Base-by-base conservation (phyloP, 2,113 vertebrate species). In the Muntiacus muntjak region DNA sequence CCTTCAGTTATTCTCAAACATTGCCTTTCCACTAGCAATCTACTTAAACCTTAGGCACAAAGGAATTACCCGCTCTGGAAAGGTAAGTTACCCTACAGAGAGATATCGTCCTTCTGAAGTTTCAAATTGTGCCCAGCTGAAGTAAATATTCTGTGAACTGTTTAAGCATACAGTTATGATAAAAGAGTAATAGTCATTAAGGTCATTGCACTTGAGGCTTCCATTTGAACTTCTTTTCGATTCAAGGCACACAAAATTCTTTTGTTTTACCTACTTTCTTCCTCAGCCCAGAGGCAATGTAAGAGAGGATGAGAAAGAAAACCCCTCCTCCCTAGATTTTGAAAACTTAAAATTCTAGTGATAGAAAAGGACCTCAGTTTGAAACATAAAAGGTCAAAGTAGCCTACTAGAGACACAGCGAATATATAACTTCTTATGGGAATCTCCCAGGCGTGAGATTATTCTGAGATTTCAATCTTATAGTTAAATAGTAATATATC, bases 401-500 rank as follows among this genome's bases (percentile, higher is more conserved):
- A 79, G 17, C 76, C 89, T 97, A 26, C 92, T 87, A 89, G 78
- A 97, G 57, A 96, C 89, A 74, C 19, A 93, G 60, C 0, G 83
- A 96, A 98, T 97, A 98, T 92, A 36, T 88, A 95, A 93, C 94
- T 98, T 25, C 6, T 89, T 97, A 95, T 91, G 96, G 98, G 60
- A 92, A 30, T 98, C 71, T 98, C 19, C 67, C 83, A 98, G 64
- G 60, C n/a, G 0, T 97, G 62, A 98, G 95, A 98, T 97, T 94
- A 96, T 89, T 95, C 92, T 98, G 94, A 97, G 93, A 96, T 98
- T 98, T 98, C 95, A 97, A 93, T 94, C 84, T 95, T 83, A 94
- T 45, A 91, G 86, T 97, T 98, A 95, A 95, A 94, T 5, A 98
- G 64, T 62, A 95, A 97, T 96, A 94, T 97, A 97, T 93, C 87